These are phyloP conservation scores for Spongilla lacustris DNA, from an alignment of 37 sponge, comb jelly and placozoan species.

Conservation along the genomic window DNA sequence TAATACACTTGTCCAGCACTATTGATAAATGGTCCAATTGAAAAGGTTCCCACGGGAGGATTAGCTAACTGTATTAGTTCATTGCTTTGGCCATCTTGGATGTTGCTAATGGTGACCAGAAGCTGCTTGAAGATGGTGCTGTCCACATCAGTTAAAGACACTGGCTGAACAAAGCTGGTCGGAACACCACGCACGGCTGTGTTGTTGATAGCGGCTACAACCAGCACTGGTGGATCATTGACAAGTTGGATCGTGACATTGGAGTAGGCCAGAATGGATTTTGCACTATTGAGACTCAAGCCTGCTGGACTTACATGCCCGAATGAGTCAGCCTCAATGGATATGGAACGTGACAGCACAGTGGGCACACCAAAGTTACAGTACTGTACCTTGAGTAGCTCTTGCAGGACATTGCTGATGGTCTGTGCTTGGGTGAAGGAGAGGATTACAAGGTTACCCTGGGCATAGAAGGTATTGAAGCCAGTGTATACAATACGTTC, in stretches of 20 bases:
- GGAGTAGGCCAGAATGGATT: background rate
- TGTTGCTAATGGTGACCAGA: slow-evolving; percentile 55
- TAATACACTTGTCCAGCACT: slow-evolving; percentile 20
- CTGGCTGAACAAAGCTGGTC: slow-evolving; percentile 39
- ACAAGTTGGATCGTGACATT: slow-evolving; percentile 32
- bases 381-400: background rate
- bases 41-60: slow-evolving; percentile 24
- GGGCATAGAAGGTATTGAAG: background rate
- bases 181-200: slow-evolving; percentile 51
- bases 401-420: background rate
- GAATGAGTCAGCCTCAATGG: background rate
- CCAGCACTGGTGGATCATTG: slow-evolving; percentile 69
- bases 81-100: slow-evolving; percentile 41
- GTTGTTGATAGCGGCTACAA: slow-evolving; percentile 22
- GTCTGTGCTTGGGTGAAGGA: background rate
- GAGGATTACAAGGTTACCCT: background rate
- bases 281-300: background rate
- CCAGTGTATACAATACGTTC: background rate
- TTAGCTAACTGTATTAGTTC: slow-evolving; percentile 62
- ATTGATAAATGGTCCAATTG: slow-evolving; percentile 43
- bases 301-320: background rate
- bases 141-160: slow-evolving; percentile 64
- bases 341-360: background rate
- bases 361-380: background rate
- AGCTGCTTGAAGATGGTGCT: slow-evolving; percentile 42